Conservation (phyloP, 2,113 vertebrate genomes). For the Xyrauchen texanus region DNA sequence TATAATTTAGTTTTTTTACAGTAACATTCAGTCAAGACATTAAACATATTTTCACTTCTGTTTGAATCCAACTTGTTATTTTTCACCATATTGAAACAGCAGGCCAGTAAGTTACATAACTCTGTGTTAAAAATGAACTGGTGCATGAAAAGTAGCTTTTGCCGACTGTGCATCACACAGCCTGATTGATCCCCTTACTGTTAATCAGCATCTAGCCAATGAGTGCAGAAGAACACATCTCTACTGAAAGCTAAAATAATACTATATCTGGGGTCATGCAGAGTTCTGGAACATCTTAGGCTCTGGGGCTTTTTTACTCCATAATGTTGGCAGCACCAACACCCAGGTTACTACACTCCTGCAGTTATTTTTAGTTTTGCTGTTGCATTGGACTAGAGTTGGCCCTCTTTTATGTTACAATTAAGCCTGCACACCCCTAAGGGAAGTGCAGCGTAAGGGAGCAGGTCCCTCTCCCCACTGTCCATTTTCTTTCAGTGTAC, state of each 20-base stretch:
- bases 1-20: no score
- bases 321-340: constrained; percentile 16
- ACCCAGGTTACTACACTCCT: constrained; percentile 32
- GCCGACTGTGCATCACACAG: background rate
- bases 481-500: constrained; percentile 42
- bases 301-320: constrained; percentile 39
- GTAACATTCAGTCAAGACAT: background rate
- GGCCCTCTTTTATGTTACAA: constrained; percentile 51
- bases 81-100: background rate
- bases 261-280: constrained; percentile 16
- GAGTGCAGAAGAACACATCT: constrained; percentile 22
- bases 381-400: constrained; percentile 40
- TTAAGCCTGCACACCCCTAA: constrained; percentile 32
- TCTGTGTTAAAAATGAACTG: constrained; percentile 14
- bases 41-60: background rate
- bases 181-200: background rate
- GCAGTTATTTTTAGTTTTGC: constrained; percentile 59
- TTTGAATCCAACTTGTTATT: background rate
- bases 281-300: constrained; percentile 13
- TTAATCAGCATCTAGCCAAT: constrained; percentile 24
- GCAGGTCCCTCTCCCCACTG: constrained; percentile 41
- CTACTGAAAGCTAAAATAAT: background rate
- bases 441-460: background rate
- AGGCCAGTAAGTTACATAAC: background rate
- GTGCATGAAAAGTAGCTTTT: constrained; percentile 8